Evolutionary conservation across 1,140 invertebrate species (phyloP), one percentile per base, ranked within the genome.

Genomic region (Ptiloglossa arizonensis): DNA sequence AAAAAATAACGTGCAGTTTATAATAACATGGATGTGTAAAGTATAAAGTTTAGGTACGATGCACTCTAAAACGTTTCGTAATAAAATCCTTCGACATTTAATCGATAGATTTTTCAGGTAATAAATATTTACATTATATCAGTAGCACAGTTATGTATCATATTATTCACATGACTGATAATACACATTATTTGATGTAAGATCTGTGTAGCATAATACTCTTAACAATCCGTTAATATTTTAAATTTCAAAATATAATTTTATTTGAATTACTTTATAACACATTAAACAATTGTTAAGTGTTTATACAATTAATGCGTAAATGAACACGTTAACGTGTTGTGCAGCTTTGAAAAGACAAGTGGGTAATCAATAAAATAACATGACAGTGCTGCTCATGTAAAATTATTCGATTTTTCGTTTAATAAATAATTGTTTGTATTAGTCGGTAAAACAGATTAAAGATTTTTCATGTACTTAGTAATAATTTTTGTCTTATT

Each of bases 71-170:
- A 52, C n/a, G 41, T 60, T 59, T 44, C 41, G 32, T 9, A 71
- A 15, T 19, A 60, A 22, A 62, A 44, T 19, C 1, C 9, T 62
- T 41, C 56, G 46, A 11, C 24, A 32, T 52, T 35, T 69, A 1
- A 41, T 76, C n/a, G n/a, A n/a, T 29, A 69, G n/a, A 77, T 52
- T 52, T 60, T 52, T 70, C 56, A 77, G 74, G 74, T 77, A 77
- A 67, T 74, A 66, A 54, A 56, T 24, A 56, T 2, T n/a, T 57
- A 59, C 38, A 57, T 19, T 32, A 32, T 35, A 67, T 54, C 29
- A 17, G 11, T 38, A 67, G 6, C n/a, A n/a, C 17, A 24, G 5
- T 32, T 29, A 57, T n/a, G 15, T 44, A 15, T 15, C 13, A 13
- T 15, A 57, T n/a, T 41, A 57, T 60, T 19, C 15, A 62, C 5